These are phyloP conservation scores for Ferdinandea cuprea DNA, from an alignment of 2,888 invertebrate species.

Conservation along the genomic window DNA sequence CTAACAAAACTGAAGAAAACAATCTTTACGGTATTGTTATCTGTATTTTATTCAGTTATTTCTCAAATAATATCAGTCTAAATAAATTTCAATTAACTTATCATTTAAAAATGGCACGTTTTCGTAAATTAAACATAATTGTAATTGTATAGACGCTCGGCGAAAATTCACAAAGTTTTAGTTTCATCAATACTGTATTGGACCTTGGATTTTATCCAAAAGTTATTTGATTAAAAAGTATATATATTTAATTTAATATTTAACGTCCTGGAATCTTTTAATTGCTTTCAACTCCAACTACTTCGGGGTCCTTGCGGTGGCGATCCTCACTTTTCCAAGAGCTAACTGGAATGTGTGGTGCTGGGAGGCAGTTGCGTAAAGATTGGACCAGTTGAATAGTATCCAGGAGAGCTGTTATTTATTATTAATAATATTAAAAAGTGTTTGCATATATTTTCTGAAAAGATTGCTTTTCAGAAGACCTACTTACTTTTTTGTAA, in stretches of 20 bases:
- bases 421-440: background rate
- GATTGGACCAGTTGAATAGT: slow-evolving; percentile 94
- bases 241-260: slow-evolving; percentile 6
- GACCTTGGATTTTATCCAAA: slow-evolving; percentile 67
- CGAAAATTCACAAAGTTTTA: slow-evolving; percentile 61
- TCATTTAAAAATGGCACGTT: slow-evolving; percentile 64
- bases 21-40: too few species aligned
- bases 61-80: slow-evolving; percentile 57
- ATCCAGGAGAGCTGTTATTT: slow-evolving; percentile 88
- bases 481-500: slow-evolving; percentile 90
- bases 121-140: slow-evolving; percentile 34
- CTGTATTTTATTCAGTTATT: too few species aligned
- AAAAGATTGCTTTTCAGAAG: background rate
- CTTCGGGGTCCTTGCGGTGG: slow-evolving; percentile 84
- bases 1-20: too few species aligned
- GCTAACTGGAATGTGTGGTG: slow-evolving; percentile 93
- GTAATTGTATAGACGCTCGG: slow-evolving; percentile 50
- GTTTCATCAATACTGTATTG: slow-evolving; percentile 62
- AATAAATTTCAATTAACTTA: slow-evolving; percentile 47
- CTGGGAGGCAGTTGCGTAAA: slow-evolving; percentile 91
- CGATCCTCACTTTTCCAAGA: slow-evolving; percentile 95
- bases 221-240: slow-evolving; percentile 24
- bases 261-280: slow-evolving; percentile 19
- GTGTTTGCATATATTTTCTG: background rate
- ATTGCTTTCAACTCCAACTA: slow-evolving; percentile 62